Evolutionary conservation across 2,113 vertebrate species (phyloP).

Genomic region (Piprites chloris): DNA sequence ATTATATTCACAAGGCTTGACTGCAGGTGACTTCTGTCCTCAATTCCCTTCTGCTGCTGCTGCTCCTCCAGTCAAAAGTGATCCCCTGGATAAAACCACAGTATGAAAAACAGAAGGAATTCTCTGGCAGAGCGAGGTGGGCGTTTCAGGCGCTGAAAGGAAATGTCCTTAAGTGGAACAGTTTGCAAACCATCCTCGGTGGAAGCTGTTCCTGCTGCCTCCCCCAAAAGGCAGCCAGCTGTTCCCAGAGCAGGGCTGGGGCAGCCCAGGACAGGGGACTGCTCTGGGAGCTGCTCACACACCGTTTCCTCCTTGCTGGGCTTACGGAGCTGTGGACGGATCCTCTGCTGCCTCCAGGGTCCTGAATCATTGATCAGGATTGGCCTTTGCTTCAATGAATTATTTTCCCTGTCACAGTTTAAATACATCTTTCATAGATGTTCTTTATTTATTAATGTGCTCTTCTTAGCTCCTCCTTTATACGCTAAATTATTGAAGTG

Average conservation of each 20-base stretch:
- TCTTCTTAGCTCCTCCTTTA: not conserved
- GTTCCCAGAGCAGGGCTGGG: not conserved
- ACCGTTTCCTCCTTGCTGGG: not conserved
- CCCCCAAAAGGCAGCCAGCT: not conserved
- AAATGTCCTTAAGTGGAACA: not conserved
- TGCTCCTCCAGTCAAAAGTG: not conserved
- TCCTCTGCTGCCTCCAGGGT: not conserved
- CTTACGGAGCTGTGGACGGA: accelerated
- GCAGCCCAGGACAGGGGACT: not conserved
- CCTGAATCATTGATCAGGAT: not conserved
- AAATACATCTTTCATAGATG: not conserved
- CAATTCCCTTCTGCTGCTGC: not conserved
- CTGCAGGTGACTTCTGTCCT: not conserved
- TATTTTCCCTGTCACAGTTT: not conserved
- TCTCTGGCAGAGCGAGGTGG: accelerated
- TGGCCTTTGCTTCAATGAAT: not conserved
- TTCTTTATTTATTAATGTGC: not conserved
- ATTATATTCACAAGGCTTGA: not conserved
- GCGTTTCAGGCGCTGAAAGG: not conserved
- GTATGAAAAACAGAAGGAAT: not conserved
- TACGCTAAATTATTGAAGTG: not conserved
- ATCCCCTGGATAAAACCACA: not conserved
- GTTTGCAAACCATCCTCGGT: not conserved
- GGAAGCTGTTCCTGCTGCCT: not conserved
- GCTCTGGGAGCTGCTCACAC: not conserved